Evolutionary conservation across 2,797 vertebrate species (phyloP).

Genomic region (Gobionotothen gibberifrons): DNA sequence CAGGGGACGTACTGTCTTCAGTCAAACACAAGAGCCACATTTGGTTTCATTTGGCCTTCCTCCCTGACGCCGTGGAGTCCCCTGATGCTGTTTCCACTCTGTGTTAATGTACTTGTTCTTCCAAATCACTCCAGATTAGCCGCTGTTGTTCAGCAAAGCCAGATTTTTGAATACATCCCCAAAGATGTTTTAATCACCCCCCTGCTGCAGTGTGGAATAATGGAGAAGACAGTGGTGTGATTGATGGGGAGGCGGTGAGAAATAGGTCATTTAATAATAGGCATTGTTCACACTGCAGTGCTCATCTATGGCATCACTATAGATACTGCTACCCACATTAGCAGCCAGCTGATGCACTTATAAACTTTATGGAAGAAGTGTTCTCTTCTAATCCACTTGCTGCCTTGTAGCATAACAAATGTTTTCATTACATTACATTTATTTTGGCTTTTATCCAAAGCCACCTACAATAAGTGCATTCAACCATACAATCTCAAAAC

Average conservation of each 20-base stretch:
- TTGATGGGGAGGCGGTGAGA: constrained; percentile 41
- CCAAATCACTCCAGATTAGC: constrained; percentile 2
- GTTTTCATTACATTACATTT: too few species aligned
- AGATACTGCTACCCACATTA: constrained; percentile 26
- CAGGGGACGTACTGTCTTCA: not conserved
- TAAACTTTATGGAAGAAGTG: constrained; percentile 15
- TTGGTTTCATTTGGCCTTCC: not conserved
- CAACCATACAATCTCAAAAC: too few species aligned
- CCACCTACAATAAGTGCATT: too few species aligned
- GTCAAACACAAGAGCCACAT: not conserved
- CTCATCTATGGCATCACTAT: constrained; percentile 43
- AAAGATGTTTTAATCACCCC: not conserved
- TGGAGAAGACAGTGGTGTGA: constrained; percentile 21
- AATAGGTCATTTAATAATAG: constrained; percentile 63
- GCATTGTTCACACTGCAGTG: constrained; percentile 45
- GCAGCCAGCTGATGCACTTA: constrained; percentile 7
- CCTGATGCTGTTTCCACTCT: not conserved
- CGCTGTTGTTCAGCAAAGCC: not conserved
- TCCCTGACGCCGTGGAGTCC: not conserved
- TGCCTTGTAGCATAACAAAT: too few species aligned
- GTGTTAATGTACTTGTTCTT: not conserved
- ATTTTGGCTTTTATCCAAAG: too few species aligned
- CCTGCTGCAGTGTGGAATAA: not conserved
- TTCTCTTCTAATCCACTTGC: not conserved
- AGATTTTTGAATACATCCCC: constrained; percentile 1